Conservation (phyloP, 2,797 vertebrate species). For the Esox masquinongy region DNA sequence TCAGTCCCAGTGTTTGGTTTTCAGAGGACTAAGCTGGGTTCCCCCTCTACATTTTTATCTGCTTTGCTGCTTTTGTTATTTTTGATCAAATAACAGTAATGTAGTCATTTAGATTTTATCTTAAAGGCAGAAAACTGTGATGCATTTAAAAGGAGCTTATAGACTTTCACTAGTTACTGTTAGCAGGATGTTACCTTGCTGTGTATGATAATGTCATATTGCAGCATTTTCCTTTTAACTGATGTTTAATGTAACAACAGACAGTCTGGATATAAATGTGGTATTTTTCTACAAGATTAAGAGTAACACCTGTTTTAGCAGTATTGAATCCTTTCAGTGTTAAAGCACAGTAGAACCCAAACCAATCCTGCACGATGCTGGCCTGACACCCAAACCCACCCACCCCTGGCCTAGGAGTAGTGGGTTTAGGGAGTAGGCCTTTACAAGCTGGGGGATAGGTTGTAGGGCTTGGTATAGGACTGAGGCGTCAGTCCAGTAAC, state of each 20-base stretch:
- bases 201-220: not conserved
- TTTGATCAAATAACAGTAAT: no score
- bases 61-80: no score
- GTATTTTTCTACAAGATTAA: conserved; percentile 45
- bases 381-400: not conserved
- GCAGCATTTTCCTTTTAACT: not conserved
- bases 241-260: not conserved
- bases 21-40: no score
- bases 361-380: not conserved
- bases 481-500: conserved; percentile 52
- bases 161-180: no score
- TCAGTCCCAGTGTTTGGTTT: no score
- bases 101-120: no score
- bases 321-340: conserved; percentile 15
- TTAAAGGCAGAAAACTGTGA: no score
- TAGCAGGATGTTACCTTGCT: not conserved
- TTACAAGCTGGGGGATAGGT: not conserved
- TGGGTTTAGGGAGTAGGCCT: not conserved
- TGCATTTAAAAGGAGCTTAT: no score
- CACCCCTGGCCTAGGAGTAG: not conserved
- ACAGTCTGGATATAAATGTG: conserved; percentile 20
- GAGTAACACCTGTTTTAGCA: conserved; percentile 29
- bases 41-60: no score
- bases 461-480: conserved; percentile 9
- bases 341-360: conserved; percentile 7